phyloP scores from a whole-genome alignment of 1,140 invertebrate genomes.

The Harlomillsia oculata region DNA sequence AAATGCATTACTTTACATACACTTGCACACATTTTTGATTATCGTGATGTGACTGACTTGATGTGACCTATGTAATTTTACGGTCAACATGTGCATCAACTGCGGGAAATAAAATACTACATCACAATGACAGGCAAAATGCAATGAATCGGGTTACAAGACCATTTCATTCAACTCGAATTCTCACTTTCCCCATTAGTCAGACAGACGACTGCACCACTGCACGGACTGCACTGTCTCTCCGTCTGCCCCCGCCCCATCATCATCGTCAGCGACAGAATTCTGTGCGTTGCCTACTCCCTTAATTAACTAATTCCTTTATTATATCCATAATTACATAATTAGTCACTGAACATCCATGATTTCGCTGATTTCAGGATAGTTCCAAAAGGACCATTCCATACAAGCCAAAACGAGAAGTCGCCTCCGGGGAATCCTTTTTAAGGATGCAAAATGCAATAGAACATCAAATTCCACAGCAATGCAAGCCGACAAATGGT shows the following conservation, averaged over 20 bases:
- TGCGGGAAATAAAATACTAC: constrained; percentile 99
- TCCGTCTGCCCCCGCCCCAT: constrained; percentile 93
- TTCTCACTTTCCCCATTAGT: constrained; percentile 79
- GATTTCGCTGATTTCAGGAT: constrained; percentile 53
- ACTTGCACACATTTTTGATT: too few relatives aligned
- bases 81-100: constrained; percentile 85
- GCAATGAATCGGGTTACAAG: constrained; percentile 97
- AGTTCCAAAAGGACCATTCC: constrained; percentile 68
- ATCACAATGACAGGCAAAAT: too few relatives aligned
- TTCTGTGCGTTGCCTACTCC: neutral
- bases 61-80: neutral
- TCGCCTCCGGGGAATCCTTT: constrained; percentile 36
- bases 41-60: too few relatives aligned
- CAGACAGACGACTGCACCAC: constrained; percentile 91
- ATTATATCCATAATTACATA: constrained; percentile 9
- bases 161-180: constrained; percentile 74
- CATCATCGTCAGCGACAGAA: constrained; percentile 90
- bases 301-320: neutral
- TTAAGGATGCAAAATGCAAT: too few relatives aligned
- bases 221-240: constrained; percentile 94
- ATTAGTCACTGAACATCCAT: neutral
- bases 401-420: constrained; percentile 65
- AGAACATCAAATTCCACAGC: too few relatives aligned
- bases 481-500: too few relatives aligned
- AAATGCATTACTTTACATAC: too few relatives aligned